Conservation (phyloP, 2,888 invertebrate species). For the Protophormia terraenovae region DNA sequence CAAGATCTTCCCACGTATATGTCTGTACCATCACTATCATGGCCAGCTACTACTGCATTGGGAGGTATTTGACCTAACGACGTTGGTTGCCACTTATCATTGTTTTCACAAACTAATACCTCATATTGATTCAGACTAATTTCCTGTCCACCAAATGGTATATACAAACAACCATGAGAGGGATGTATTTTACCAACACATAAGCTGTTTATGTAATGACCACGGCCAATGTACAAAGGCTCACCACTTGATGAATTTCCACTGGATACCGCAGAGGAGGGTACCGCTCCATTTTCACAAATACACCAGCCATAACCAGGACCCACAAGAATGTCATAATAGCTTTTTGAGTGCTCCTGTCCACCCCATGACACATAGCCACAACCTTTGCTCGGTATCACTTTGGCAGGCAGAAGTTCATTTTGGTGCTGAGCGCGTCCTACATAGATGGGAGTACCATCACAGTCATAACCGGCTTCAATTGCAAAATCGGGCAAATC, state of each 20-base stretch:
- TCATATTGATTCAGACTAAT: slow-evolving; percentile 77
- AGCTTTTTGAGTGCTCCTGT: slow-evolving; percentile 79
- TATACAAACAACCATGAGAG: slow-evolving; percentile 80
- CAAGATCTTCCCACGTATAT: slow-evolving; percentile 81
- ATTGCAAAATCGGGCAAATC: slow-evolving; percentile 76
- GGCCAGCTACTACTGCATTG: slow-evolving; percentile 78
- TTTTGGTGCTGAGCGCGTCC: slow-evolving; percentile 82
- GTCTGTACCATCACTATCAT: slow-evolving; percentile 77
- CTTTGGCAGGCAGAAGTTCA: slow-evolving; percentile 84
- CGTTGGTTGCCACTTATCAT: slow-evolving; percentile 74
- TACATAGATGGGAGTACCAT: slow-evolving; percentile 73
- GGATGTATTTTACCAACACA: slow-evolving; percentile 83
- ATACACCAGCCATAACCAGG: slow-evolving; percentile 82
- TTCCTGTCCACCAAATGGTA: slow-evolving; percentile 80
- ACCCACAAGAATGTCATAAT: slow-evolving; percentile 81
- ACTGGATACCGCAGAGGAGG: slow-evolving; percentile 71
- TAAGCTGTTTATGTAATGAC: slow-evolving; percentile 81
- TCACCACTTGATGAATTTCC: slow-evolving; percentile 81
- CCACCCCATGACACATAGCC: slow-evolving; percentile 76
- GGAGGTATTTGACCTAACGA: slow-evolving; percentile 77
- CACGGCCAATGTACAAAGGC: slow-evolving; percentile 82
- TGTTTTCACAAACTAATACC: slow-evolving; percentile 70
- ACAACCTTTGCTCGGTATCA: slow-evolving; percentile 77
- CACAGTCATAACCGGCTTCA: slow-evolving; percentile 72
- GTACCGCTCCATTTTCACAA: slow-evolving; percentile 76